phyloP scores from a whole-genome alignment of 2,113 vertebrate genomes.

The Lucifuga dentata region DNA sequence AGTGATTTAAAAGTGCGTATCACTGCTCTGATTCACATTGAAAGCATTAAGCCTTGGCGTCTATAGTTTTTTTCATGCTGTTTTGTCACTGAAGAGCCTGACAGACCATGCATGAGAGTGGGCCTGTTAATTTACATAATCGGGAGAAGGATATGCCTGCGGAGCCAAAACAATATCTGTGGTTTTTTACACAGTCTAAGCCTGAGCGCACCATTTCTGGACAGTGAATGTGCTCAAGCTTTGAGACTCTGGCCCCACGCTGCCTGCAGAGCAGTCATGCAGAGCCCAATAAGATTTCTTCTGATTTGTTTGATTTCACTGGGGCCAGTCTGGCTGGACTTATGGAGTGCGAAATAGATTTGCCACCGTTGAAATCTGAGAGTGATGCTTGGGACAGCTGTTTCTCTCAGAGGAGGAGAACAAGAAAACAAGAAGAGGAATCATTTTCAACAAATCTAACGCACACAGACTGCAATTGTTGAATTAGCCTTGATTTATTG shows the following conservation, averaged over 20 bases:
- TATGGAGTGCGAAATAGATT: constrained; percentile 32
- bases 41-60: not conserved
- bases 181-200: constrained; percentile 20
- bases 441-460: constrained; percentile 8
- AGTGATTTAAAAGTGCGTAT: not conserved
- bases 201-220: constrained; percentile 16
- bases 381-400: not conserved
- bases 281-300: constrained; percentile 11
- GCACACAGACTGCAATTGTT: too few species aligned
- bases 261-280: constrained; percentile 38
- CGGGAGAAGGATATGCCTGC: constrained; percentile 13
- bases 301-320: constrained; percentile 16
- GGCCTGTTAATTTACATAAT: constrained; percentile 6
- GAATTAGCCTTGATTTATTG: too few species aligned
- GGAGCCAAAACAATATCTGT: constrained; percentile 2
- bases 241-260: constrained; percentile 24
- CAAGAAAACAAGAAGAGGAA: constrained; percentile 9
- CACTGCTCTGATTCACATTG: not conserved
- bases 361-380: constrained; percentile 18
- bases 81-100: not conserved
- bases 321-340: constrained; percentile 7
- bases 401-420: too few species aligned
- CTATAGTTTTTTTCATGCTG: not conserved
- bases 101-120: not conserved
- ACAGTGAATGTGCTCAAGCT: constrained; percentile 10